Conservation (phyloP, 1,140 invertebrate species). For the Pseudomyrmex concolor region DNA sequence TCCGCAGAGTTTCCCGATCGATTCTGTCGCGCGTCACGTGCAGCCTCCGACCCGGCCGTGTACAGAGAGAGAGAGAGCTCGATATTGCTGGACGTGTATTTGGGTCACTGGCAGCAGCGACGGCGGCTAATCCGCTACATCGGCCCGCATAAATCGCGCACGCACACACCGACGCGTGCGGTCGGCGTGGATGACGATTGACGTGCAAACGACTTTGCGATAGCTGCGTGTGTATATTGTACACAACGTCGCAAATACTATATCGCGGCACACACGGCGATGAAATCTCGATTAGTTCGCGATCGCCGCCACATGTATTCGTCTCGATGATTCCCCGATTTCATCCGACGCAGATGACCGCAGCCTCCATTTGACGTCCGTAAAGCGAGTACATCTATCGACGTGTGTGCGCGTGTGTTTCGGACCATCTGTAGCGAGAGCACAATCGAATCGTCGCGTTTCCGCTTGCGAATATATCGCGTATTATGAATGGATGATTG, state of each 20-base stretch:
- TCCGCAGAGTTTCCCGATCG: constrained; percentile 20
- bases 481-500: too few species aligned
- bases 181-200: constrained; percentile 35
- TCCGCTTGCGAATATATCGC: too few species aligned
- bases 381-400: background rate
- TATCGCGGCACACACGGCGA: background rate
- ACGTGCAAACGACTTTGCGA: constrained; percentile 33
- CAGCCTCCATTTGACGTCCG: constrained; percentile 39
- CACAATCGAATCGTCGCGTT: too few species aligned
- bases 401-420: too few species aligned
- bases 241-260: background rate
- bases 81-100: constrained; percentile 41
- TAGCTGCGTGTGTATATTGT: background rate
- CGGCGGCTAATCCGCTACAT: constrained; percentile 16
- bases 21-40: constrained; percentile 30
- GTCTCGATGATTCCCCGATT: background rate
- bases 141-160: background rate
- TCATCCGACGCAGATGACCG: constrained; percentile 30
- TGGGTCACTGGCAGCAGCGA: constrained; percentile 28
- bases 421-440: background rate
- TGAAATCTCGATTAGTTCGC: constrained; percentile 53
- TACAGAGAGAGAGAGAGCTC: background rate
- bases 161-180: background rate
- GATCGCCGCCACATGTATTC: background rate
- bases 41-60: constrained; percentile 35